These are phyloP conservation scores for Planiliza haematocheilus DNA, from an alignment of 2,113 vertebrate species.

Conservation along the genomic window DNA sequence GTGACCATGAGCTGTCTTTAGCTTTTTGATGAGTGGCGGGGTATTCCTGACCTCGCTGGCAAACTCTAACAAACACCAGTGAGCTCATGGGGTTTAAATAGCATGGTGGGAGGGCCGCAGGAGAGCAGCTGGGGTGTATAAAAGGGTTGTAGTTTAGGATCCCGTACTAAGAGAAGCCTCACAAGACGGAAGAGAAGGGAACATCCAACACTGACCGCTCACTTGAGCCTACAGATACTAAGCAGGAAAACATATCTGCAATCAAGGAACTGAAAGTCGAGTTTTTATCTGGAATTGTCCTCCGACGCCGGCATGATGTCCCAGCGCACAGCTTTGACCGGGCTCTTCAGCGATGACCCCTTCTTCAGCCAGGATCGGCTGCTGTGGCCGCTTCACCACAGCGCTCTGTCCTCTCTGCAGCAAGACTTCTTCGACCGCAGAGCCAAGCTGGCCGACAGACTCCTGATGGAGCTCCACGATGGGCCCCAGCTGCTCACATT, in stretches of 20 bases:
- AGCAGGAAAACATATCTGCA: conserved; percentile 15
- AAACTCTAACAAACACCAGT: conserved; percentile 50
- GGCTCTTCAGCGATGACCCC: conserved; percentile 74
- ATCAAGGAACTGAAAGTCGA: neutral
- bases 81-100: conserved; percentile 77
- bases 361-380: conserved; percentile 74
- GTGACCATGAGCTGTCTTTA: conserved; percentile 71
- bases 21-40: conserved; percentile 59
- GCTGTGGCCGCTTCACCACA: conserved; percentile 70
- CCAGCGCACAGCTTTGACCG: conserved; percentile 61
- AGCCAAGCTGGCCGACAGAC: conserved; percentile 64
- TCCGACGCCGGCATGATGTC: conserved; percentile 55
- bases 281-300: neutral
- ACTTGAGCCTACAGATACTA: neutral
- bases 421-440: conserved; percentile 76
- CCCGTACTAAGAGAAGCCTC: neutral
- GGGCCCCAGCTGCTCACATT: conserved; percentile 47
- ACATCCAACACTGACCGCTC: neutral
- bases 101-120: neutral
- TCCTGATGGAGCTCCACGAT: conserved; percentile 70
- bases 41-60: conserved; percentile 54
- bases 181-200: conserved; percentile 1
- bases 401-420: conserved; percentile 63
- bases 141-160: neutral
- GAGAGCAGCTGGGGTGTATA: conserved; percentile 54